These are phyloP conservation scores for Forficula auricularia DNA, from an alignment of 1,140 invertebrate species.

Conservation along the genomic window DNA sequence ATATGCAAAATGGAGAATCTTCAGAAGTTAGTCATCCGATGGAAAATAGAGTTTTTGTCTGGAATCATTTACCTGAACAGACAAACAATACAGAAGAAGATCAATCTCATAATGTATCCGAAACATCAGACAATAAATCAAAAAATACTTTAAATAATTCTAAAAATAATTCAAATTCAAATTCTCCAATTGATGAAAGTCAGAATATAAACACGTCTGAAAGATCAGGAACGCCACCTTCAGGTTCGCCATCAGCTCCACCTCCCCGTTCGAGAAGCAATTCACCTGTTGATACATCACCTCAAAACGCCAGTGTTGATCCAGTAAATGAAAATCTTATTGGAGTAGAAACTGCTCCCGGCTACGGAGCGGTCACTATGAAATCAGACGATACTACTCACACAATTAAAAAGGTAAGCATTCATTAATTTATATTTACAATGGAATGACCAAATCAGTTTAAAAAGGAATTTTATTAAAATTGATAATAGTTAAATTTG, in stretches of 20 bases:
- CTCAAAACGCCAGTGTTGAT: too few species aligned
- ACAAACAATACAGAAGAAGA: conserved; percentile 14
- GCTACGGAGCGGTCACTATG: conserved; percentile 31
- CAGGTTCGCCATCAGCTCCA: too few species aligned
- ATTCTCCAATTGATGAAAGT: too few species aligned
- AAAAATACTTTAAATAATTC: neutral
- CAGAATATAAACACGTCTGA: too few species aligned
- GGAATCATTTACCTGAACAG: conserved; percentile 38
- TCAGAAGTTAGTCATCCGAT: conserved; percentile 34
- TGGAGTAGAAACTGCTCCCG: conserved; percentile 32
- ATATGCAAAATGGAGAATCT: conserved; percentile 11
- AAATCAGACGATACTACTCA: conserved; percentile 22
- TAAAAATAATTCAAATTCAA: neutral
- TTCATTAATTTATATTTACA: too few species aligned
- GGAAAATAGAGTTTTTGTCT: conserved; percentile 59
- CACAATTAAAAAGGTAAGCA: conserved; percentile 14
- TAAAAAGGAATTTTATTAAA: too few species aligned
- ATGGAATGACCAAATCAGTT: too few species aligned
- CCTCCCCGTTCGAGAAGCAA: too few species aligned
- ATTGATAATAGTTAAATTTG: too few species aligned
- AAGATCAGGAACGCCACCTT: too few species aligned
- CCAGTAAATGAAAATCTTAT: conserved; percentile 16
- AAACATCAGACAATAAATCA: too few species aligned
- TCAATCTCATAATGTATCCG: neutral
- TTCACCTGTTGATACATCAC: too few species aligned